Evolutionary conservation across 2,113 vertebrate species (phyloP), one percentile per base, ranked within the genome.

Genomic region (Muscicapa adusta): DNA sequence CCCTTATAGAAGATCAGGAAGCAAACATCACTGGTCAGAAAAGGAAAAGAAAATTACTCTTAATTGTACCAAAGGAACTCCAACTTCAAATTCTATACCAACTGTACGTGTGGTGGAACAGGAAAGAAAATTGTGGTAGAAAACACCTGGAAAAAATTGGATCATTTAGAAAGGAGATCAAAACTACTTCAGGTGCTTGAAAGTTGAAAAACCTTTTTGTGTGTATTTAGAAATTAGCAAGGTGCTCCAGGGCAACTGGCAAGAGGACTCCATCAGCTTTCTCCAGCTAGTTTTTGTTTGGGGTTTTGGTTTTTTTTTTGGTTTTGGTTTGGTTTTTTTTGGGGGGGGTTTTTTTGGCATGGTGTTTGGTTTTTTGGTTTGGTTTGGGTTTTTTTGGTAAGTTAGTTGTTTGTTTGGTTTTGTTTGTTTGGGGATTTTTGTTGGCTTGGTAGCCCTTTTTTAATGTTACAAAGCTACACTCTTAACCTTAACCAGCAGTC

Each of bases 311-410:
- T n/a, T n/a, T n/a, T n/a, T n/a, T n/a, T 25, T 48, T 28, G 2
- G 2, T n/a, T n/a, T n/a, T n/a, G n/a, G n/a, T n/a, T n/a, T n/a
- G n/a, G 42, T 2, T 31, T 5, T 18, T 14, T 12, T 4, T 9
- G 3, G 9, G 18, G 18, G 18, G 18, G 43, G 43, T n/a, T n/a
- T n/a, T n/a, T n/a, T n/a, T n/a, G n/a, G 42, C 33, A 9, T 6
- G 38, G 38, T 38, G 1, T 25, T 48, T 28, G 2, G 2, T 15
- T 34, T 6, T 40, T 40, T 40, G 13, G 12, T 40, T 48, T 48
- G 8, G 7, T 38, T 36, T 10, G 8, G 38, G 38, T 38, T 38
- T 38, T 1, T 24, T 62, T 62, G 17, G 13, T 40, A 28, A 29
- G 31, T 17, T 66, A 14, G 23, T n/a, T 24, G 9, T 1, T 43